Percentiles rank a stretch among this genome's conserved stretches.
phyloP scores from a whole-genome alignment of 2,888 invertebrate genomes.

The Harmothoe impar region DNA sequence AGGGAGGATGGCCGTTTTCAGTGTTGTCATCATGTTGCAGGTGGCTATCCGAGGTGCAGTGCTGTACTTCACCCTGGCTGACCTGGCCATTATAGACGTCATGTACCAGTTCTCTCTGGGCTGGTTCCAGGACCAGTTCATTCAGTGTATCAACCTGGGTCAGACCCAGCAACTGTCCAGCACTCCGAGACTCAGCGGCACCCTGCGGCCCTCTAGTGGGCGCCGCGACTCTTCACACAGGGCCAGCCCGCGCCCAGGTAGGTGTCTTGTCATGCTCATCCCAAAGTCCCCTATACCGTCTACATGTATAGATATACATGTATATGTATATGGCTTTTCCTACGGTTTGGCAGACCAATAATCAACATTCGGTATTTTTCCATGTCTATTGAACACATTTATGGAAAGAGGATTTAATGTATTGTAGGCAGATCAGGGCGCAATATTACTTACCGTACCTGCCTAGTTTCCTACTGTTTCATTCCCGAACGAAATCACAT shows the following conservation, averaged over 20 bases:
- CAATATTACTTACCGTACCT: too few species aligned
- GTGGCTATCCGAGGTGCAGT: slow-evolving; percentile 83
- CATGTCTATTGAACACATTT: too few species aligned
- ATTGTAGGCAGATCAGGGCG: too few species aligned
- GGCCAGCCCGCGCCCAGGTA: neutral
- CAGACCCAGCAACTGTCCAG: neutral
- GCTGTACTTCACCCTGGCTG: slow-evolving; percentile 82
- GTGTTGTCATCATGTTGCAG: slow-evolving; percentile 69
- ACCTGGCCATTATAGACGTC: slow-evolving; percentile 81
- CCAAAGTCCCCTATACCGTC: too few species aligned
- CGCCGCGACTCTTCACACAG: neutral
- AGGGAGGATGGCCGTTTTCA: too few species aligned
- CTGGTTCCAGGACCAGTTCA: slow-evolving; percentile 83
- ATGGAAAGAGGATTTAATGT: too few species aligned
- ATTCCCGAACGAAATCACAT: too few species aligned
- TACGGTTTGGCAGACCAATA: too few species aligned
- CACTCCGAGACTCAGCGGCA: slow-evolving; percentile 60
- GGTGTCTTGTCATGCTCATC: neutral
- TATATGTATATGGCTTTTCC: too few species aligned
- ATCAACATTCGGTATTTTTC: too few species aligned
- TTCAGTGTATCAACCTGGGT: slow-evolving; percentile 76
- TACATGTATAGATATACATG: too few species aligned
- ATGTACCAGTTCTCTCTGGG: slow-evolving; percentile 84
- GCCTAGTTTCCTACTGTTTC: too few species aligned
- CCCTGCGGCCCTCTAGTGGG: slow-evolving; percentile 61